phyloP scores from a whole-genome alignment of 2,888 invertebrate species.

The Melinaea marsaeus region DNA sequence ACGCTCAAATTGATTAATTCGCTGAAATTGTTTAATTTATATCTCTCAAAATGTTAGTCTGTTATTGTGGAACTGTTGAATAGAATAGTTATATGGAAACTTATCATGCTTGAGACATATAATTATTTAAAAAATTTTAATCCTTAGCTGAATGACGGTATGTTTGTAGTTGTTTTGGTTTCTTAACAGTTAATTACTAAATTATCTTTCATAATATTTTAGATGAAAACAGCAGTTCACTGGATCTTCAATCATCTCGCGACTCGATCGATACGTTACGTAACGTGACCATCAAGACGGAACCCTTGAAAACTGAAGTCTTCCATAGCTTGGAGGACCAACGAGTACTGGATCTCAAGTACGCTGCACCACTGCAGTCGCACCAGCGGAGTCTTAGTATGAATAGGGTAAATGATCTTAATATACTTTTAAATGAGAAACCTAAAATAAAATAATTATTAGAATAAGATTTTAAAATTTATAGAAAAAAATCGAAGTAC shows the following conservation, averaged over 20 bases:
- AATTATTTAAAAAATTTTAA: too few relatives aligned
- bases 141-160: too few relatives aligned
- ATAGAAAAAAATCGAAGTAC: too few relatives aligned
- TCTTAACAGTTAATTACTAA: background rate
- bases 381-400: constrained; percentile 73
- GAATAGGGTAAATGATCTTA: constrained; percentile 58
- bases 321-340: constrained; percentile 65
- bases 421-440: too few relatives aligned
- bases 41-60: too few relatives aligned
- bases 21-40: too few relatives aligned
- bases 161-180: too few relatives aligned
- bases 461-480: background rate
- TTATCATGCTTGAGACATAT: too few relatives aligned
- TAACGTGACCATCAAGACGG: constrained; percentile 68
- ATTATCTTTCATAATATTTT: constrained; percentile 25
- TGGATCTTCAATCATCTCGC: constrained; percentile 68
- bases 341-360: constrained; percentile 65
- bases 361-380: constrained; percentile 59
- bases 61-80: too few relatives aligned
- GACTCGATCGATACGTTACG: constrained; percentile 72
- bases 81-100: too few relatives aligned
- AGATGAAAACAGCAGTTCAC: constrained; percentile 70
- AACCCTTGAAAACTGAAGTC: constrained; percentile 58
- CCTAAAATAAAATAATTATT: background rate
- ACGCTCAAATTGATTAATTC: too few relatives aligned